Base-by-base conservation (phyloP, 2,888 invertebrate species). In the Diachrysia chrysitis region DNA sequence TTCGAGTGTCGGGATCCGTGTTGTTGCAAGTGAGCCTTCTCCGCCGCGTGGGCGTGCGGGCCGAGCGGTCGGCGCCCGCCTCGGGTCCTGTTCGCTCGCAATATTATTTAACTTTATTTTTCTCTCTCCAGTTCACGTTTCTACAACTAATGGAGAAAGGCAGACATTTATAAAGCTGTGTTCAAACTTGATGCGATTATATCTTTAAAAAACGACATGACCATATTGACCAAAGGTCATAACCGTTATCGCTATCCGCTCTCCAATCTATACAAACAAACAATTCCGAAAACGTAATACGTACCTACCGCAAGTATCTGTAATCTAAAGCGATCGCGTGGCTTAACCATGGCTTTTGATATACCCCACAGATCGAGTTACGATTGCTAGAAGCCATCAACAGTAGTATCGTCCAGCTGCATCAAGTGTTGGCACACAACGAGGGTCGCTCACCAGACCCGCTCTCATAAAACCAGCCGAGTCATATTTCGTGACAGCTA, bases 181-280 rank as follows among this genome's bases (percentile, higher is more conserved):
- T 16, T 37, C 58, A 46, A 17, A 23, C 58, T 54, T 42, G 48
- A 12, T 21, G 35, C 57, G 25, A 35, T 29, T 29, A 37, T 25
- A 35, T 16, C 37, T 80, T 73, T 75, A 10, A 80, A 2, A 37
- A 63, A 35, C 54, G 72, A 69, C 72, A 21, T n/a, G 29, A 16
- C 14, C n/a, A 32, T 42, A 23, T 17, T n/a, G 29, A 16, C 14
- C n/a, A 32, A 35, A 23, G 19, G 21, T 23, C 21, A 23, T 32
- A 23, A 14, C n/a, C 57, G 17, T 32, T 60, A 55, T 61, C n/a
- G 17, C 9, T 32, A 17, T 59, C 63, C n/a, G n/a, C n/a, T n/a
- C n/a, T n/a, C n/a, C n/a, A n/a, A n/a, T n/a, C 37, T 63, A 73
- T 46, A 73, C 60, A 54, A 60, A 55, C n/a, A 16, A 25, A 53